Conservation (phyloP, 2,797 vertebrate species). For the Apodemus agrarius region DNA sequence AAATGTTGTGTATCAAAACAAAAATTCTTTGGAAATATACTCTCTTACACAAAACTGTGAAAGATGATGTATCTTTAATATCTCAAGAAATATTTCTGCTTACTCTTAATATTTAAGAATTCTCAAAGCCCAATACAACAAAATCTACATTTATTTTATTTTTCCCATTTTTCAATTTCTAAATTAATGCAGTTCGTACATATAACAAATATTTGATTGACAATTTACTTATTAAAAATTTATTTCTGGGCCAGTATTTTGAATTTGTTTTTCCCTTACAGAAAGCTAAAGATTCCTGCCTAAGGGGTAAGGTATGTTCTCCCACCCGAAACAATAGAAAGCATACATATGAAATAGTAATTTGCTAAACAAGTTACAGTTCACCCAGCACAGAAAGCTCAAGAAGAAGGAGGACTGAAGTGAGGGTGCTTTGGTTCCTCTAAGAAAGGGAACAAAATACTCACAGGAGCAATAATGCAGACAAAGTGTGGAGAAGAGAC, state of each 20-base stretch:
- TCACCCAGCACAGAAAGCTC: too few relatives aligned
- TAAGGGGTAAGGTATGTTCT: neutral
- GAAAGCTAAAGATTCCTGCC: neutral
- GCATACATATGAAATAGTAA: neutral
- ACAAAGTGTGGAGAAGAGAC: too few relatives aligned
- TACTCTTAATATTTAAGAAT: neutral
- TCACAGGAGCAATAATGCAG: too few relatives aligned
- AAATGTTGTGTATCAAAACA: neutral
- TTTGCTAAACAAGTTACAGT: neutral
- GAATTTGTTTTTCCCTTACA: neutral
- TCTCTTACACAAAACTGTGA: neutral
- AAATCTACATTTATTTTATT: neutral
- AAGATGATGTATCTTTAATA: neutral
- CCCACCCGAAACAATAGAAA: neutral
- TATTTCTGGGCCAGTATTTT: neutral
- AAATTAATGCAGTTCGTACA: neutral
- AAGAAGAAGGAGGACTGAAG: too few relatives aligned
- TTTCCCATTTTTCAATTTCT: slow-evolving; percentile 8
- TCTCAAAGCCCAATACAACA: neutral
- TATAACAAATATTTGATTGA: neutral
- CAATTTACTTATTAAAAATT: neutral
- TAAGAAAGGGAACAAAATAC: too few relatives aligned
- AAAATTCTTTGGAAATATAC: neutral
- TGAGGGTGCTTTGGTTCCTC: too few relatives aligned
- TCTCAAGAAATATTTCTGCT: neutral